Evolutionary conservation across 2,113 vertebrate species (phyloP).

Genomic region (Porphyrio hochstetteri): DNA sequence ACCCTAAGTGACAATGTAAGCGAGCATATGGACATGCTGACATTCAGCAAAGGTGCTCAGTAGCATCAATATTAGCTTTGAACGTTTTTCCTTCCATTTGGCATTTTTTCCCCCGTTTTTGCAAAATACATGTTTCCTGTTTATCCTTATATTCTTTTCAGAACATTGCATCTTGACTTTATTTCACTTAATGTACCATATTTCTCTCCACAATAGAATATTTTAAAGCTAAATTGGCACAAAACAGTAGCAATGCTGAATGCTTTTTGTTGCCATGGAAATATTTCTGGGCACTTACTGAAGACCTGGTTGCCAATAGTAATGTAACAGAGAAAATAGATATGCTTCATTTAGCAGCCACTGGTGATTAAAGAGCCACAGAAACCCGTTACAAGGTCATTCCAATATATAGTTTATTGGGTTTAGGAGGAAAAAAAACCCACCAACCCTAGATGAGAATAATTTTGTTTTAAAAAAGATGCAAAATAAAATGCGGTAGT

Average conservation of each 20-base stretch:
- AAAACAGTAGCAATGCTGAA: slow-evolving; percentile 76
- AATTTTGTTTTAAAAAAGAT: neutral
- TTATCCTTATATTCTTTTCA: slow-evolving; percentile 75
- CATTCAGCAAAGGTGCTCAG: slow-evolving; percentile 34
- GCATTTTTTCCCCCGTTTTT: neutral
- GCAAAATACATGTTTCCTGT: slow-evolving; percentile 66
- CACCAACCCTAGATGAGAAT: neutral
- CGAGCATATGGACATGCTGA: slow-evolving; percentile 27
- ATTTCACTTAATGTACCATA: slow-evolving; percentile 76
- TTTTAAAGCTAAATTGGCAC: slow-evolving; percentile 82
- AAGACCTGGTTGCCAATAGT: slow-evolving; percentile 81
- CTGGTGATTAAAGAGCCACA: slow-evolving; percentile 75
- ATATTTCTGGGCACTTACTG: slow-evolving; percentile 79
- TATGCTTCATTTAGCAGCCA: slow-evolving; percentile 77
- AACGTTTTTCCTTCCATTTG: slow-evolving; percentile 36
- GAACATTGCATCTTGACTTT: slow-evolving; percentile 74
- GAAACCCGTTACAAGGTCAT: slow-evolving; percentile 65
- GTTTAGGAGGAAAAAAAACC: neutral
- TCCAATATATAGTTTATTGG: slow-evolving; percentile 60
- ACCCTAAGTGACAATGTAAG: slow-evolving; percentile 27
- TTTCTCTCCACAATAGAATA: slow-evolving; percentile 78
- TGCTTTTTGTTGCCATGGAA: slow-evolving; percentile 87
- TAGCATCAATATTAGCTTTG: slow-evolving; percentile 33
- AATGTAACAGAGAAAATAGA: slow-evolving; percentile 83
- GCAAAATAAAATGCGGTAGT: neutral